These are phyloP conservation scores for Isaurus tuberculatus DNA, from an alignment of 92 coral and sea anemone genomes.

Conservation along the genomic window DNA sequence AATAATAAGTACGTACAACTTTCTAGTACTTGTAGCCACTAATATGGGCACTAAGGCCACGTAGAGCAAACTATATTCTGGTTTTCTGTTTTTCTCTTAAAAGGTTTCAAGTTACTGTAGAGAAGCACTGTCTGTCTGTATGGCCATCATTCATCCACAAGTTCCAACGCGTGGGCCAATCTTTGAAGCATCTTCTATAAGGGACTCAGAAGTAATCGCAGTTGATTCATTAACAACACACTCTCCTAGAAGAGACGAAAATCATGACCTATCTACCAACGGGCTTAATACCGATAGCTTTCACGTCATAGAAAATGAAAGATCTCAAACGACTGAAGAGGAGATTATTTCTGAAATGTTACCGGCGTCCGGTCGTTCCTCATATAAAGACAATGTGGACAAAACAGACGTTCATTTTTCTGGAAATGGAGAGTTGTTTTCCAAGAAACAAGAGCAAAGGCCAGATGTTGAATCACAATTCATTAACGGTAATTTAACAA, in stretches of 20 bases:
- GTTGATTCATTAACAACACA: constrained; percentile 15
- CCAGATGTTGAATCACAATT: neutral
- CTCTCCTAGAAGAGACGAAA: neutral
- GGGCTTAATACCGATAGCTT: neutral
- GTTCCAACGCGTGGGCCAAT: constrained; percentile 61
- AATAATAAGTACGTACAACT: too few relatives aligned
- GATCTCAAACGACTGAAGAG: constrained; percentile 6
- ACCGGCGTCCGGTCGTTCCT: neutral
- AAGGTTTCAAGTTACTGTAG: constrained; percentile 77
- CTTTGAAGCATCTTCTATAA: constrained; percentile 21
- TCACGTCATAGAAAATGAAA: neutral
- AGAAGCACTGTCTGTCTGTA: constrained; percentile 70
- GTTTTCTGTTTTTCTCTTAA: neutral
- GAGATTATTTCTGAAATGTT: neutral
- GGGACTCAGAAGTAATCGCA: constrained; percentile 19
- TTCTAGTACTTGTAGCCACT: too few relatives aligned
- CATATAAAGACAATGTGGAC: neutral
- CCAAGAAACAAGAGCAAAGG: neutral
- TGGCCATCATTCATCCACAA: constrained; percentile 77
- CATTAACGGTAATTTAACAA: neutral
- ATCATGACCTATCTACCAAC: neutral
- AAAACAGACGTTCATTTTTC: neutral
- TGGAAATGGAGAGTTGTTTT: neutral
- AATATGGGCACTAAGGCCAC: too few relatives aligned
- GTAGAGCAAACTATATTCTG: neutral